A percentile compares a stretch with the other conserved stretches of the same genome.
Conservation (phyloP, 2,113 vertebrate genomes). For the Agelaius tricolor region DNA sequence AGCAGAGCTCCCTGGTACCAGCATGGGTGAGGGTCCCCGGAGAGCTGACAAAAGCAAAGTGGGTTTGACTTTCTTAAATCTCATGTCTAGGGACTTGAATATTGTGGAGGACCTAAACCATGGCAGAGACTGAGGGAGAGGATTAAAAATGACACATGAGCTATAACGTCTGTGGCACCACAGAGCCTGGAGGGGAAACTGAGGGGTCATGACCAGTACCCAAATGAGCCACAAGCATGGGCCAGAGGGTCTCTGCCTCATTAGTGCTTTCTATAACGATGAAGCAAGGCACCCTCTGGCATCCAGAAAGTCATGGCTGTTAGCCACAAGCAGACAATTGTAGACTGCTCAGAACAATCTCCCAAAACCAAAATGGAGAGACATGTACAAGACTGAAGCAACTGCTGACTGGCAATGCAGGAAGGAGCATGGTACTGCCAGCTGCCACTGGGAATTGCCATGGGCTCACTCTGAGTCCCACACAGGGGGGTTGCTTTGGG, state of each 20-base stretch:
- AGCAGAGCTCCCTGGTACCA: not conserved
- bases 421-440: not conserved
- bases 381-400: not conserved
- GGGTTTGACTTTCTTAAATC: not conserved
- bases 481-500: accelerated
- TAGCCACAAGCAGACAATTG: not conserved
- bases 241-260: not conserved
- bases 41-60: not conserved
- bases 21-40: not conserved
- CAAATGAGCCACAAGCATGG: not conserved
- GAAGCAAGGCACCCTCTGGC: not conserved
- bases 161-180: not conserved
- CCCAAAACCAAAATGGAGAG: not conserved
- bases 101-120: not conserved
- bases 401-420: not conserved
- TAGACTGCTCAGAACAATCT: not conserved
- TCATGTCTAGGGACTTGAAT: not conserved
- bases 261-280: not conserved
- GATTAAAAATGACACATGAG: not conserved
- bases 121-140: not conserved
- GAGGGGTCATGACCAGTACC: not conserved
- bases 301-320: not conserved
- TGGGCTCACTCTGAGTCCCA: accelerated
- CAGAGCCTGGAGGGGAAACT: not conserved
- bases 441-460: not conserved